Evolutionary conservation across 2,797 vertebrate species (phyloP), one percentile per base, ranked within the genome.

Genomic region (Melanotaenia nigrans): DNA sequence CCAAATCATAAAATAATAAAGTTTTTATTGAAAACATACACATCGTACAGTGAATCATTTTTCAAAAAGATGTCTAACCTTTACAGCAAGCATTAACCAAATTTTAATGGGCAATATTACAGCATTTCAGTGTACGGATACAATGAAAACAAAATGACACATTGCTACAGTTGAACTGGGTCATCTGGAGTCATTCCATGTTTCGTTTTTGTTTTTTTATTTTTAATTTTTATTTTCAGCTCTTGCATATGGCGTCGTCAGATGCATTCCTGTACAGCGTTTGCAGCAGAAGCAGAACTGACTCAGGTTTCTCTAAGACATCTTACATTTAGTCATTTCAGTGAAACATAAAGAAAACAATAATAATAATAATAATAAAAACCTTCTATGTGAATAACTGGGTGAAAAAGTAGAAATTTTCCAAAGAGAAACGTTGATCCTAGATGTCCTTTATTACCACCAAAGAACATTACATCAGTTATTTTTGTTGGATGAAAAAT

Each of bases 131-230:
- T 93, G 96, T 96, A 96, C 94, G 95, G 94, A 92, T 95, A 95
- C 92, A 95, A 91, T 93, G 90, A 93, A 92, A 94, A 94, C 91
- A 61, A 57, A 49, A 90, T 92, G 18, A 93, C 35, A 60, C 61
- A 75, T 73, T 94, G 97, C 97, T 98, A 98, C 97, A 97, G 90
- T 81, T 88, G 90, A 5, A 95, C 97, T 97, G 96, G 96, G 96
- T 97, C 94, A 86, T 90, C 88, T 90, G 87, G 91, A 93, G 93
- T 79, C 71, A 1, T 73, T 54, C 12, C n/a, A 25, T 64, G 35
- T 81, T 73, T 71, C 83, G 84, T 35, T 70, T 70, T 64, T 38
- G 81, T 73, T 68, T 86, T 85, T 87, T 87, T 85, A 30, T 30
- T 30, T 30, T 30, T 5, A 5, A 5, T 30, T 30, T 30, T 30